Evolutionary conservation across 2,888 invertebrate species (phyloP).

Genomic region (Drosophila robusta): DNA sequence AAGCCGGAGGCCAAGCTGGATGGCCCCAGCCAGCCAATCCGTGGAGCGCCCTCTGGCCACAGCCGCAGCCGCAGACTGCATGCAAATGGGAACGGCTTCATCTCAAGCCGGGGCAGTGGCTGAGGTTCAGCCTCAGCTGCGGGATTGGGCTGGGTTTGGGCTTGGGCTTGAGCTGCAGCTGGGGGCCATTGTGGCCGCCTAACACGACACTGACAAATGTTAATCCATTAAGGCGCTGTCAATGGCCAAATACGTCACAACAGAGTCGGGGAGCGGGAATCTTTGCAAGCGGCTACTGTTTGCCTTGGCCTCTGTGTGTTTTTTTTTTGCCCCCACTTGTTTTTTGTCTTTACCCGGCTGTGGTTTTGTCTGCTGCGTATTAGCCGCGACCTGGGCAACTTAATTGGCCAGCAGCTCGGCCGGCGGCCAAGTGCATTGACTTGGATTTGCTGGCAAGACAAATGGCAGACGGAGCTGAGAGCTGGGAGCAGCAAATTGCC

Average conservation of each 20-base stretch:
- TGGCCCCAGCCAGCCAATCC: slow-evolving; percentile 13
- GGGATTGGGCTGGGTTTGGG: background rate
- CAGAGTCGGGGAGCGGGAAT: slow-evolving; percentile 17
- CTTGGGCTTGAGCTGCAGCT: slow-evolving; percentile 24
- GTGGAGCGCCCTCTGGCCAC: slow-evolving; percentile 24
- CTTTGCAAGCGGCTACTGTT: slow-evolving; percentile 52
- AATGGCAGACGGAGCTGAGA: slow-evolving; percentile 55
- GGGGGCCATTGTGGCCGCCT: slow-evolving; percentile 67
- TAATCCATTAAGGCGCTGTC: slow-evolving; percentile 84
- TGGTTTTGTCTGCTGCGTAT: slow-evolving; percentile 34
- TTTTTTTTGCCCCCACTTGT: too few species aligned
- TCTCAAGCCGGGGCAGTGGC: background rate
- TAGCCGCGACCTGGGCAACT: slow-evolving; percentile 60
- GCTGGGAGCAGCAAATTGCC: slow-evolving; percentile 72
- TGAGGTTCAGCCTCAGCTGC: background rate
- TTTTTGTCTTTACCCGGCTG: background rate
- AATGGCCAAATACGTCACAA: slow-evolving; percentile 83
- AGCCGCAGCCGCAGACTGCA: slow-evolving; percentile 25
- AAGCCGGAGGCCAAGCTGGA: slow-evolving; percentile 26
- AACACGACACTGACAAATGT: slow-evolving; percentile 83
- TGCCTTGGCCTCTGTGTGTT: slow-evolving; percentile 2
- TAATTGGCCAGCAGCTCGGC: slow-evolving; percentile 67
- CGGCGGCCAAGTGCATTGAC: slow-evolving; percentile 64
- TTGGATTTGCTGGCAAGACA: slow-evolving; percentile 71
- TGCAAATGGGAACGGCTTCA: slow-evolving; percentile 45